Evolutionary conservation across 1,140 invertebrate species (phyloP).

Genomic region (Drosophila kanapiae): DNA sequence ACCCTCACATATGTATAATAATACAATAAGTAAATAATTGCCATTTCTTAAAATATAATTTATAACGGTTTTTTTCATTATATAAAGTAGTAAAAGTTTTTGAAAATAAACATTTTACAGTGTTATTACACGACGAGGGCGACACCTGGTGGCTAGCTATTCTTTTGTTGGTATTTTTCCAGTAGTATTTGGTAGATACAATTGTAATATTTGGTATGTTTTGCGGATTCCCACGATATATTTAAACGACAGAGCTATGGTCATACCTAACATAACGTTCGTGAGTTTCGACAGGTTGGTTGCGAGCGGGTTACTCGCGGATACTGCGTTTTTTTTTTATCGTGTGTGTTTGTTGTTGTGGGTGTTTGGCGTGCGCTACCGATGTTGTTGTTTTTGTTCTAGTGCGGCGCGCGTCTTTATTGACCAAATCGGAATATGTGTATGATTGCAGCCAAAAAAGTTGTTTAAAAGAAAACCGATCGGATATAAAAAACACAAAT

Average conservation of each 20-base stretch:
- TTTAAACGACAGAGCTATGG: background rate
- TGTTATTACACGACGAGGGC: background rate
- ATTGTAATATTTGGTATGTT: background rate
- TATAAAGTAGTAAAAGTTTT: too few relatives aligned
- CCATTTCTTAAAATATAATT: too few relatives aligned
- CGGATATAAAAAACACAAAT: background rate
- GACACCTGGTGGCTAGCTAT: background rate
- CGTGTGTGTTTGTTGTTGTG: conserved; percentile 26
- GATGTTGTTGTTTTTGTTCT: conserved; percentile 15
- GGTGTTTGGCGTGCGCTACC: conserved; percentile 31
- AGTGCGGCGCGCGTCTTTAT: conserved; percentile 23
- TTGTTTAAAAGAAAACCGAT: background rate
- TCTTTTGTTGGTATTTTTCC: background rate
- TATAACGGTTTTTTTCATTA: too few relatives aligned
- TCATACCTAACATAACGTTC: conserved; percentile 22
- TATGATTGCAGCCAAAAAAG: background rate
- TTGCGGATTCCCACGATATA: background rate
- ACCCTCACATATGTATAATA: too few relatives aligned
- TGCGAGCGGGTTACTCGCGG: conserved; percentile 23
- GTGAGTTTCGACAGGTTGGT: conserved; percentile 25
- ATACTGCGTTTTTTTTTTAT: conserved; percentile 26
- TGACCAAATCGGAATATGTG: conserved; percentile 8
- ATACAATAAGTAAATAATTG: too few relatives aligned
- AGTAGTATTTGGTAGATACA: too few relatives aligned
- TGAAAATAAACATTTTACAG: too few relatives aligned